phyloP scores from a whole-genome alignment of 53 echinoderm and acorn worm genomes.

The Holothuria scabra region DNA sequence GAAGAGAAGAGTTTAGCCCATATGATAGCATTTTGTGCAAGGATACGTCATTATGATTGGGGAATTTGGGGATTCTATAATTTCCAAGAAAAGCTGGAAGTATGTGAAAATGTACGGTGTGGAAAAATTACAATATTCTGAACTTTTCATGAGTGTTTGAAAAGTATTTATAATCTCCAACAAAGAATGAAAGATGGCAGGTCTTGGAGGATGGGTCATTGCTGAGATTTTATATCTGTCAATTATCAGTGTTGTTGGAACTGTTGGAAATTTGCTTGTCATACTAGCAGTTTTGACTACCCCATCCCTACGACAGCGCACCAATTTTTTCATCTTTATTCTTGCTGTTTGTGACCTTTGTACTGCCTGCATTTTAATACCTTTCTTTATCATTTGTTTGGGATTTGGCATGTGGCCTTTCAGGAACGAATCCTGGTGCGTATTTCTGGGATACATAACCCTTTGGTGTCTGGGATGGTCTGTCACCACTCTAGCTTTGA shows the following conservation, averaged over 20 bases:
- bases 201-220: constrained; percentile 29
- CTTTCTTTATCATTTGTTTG: constrained; percentile 60
- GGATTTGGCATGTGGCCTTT: constrained; percentile 63
- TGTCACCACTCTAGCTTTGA: constrained; percentile 63
- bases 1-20: too few relatives aligned
- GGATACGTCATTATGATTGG: too few relatives aligned
- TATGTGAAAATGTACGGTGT: too few relatives aligned
- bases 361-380: constrained; percentile 57
- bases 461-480: constrained; percentile 72
- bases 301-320: constrained; percentile 61
- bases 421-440: constrained; percentile 45
- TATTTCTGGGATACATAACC: constrained; percentile 71
- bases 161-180: too few relatives aligned
- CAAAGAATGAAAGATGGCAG: background rate
- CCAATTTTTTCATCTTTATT: constrained; percentile 79
- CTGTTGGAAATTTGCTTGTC: constrained; percentile 81
- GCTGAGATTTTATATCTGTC: constrained; percentile 66
- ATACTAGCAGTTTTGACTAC: constrained; percentile 76
- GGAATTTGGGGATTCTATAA: too few relatives aligned
- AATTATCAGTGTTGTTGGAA: constrained; percentile 65
- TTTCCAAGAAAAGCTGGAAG: too few relatives aligned
- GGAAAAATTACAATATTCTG: too few relatives aligned
- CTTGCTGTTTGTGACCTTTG: constrained; percentile 77
- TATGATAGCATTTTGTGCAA: too few relatives aligned
- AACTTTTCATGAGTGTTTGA: too few relatives aligned